Conservation (phyloP, 2,888 invertebrate species). For the Tillus elongatus region DNA sequence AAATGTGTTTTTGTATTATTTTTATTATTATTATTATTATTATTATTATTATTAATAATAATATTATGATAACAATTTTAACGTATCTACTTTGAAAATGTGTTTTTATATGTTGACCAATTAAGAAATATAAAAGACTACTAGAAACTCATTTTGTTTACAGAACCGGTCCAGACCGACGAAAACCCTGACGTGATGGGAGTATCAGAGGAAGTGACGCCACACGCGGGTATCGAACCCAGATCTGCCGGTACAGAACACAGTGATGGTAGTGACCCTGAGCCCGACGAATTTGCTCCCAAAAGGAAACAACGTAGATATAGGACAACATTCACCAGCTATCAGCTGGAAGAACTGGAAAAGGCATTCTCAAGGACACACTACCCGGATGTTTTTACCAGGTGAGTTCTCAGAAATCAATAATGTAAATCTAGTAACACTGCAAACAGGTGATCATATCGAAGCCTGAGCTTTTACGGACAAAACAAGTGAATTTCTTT, state of each 20-base stretch:
- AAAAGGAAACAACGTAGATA: constrained; percentile 86
- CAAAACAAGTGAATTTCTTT: too few species aligned
- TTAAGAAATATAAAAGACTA: too few species aligned
- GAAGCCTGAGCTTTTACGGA: too few species aligned
- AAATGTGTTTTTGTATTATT: too few species aligned
- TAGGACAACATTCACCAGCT: constrained; percentile 90
- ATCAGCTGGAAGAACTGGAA: constrained; percentile 90
- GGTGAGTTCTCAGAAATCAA: constrained; percentile 47
- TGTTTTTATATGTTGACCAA: too few species aligned
- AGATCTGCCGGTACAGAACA: constrained; percentile 25
- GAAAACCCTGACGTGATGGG: constrained; percentile 38
- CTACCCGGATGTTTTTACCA: constrained; percentile 96
- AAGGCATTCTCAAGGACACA: constrained; percentile 96
- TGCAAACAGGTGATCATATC: too few species aligned
- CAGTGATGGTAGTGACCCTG: constrained; percentile 54
- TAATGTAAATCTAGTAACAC: too few species aligned
- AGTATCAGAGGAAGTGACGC: constrained; percentile 38
- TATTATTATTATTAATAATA: too few species aligned
- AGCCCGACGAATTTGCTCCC: constrained; percentile 67
- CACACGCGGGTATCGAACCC: constrained; percentile 30
- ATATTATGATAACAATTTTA: too few species aligned
- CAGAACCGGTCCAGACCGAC: constrained; percentile 37
- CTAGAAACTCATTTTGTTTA: constrained; percentile 17
- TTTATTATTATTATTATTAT: too few species aligned
- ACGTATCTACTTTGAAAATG: too few species aligned